Evolutionary conservation across 2,113 vertebrate species (phyloP).

Genomic region (Helogale parvula): DNA sequence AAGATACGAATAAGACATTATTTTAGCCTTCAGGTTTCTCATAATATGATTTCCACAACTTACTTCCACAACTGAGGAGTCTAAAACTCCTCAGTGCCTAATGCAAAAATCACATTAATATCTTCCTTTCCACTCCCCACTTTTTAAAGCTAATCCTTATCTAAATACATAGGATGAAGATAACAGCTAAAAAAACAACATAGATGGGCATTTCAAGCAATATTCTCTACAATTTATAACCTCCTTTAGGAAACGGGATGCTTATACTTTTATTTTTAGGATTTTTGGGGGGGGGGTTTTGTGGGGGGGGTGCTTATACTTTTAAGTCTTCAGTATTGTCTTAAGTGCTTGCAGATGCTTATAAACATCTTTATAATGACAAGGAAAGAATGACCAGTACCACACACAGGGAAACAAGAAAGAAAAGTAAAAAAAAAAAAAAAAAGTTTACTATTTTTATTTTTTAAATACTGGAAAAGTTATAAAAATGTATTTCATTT

Average conservation of each 20-base stretch:
- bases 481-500: neutral
- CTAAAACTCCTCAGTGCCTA: neutral
- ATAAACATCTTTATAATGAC: neutral
- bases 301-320: neutral
- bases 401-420: neutral
- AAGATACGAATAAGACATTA: neutral
- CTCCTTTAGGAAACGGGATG: neutral
- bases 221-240: neutral
- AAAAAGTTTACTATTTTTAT: neutral
- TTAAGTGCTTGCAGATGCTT: neutral
- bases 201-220: neutral
- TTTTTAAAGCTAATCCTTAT: neutral
- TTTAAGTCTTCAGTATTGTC: neutral
- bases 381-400: neutral
- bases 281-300: neutral
- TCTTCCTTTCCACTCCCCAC: too few relatives aligned
- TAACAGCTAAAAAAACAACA: neutral
- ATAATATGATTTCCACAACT: neutral
- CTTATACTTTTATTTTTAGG: neutral
- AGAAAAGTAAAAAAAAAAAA: neutral
- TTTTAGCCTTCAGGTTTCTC: neutral
- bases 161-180: neutral
- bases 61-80: neutral
- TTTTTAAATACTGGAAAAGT: conserved; percentile 1
- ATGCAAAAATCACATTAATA: neutral